Evolutionary conservation across 2,888 invertebrate genomes (phyloP).

Genomic region (Drosophila anomalipes): DNA sequence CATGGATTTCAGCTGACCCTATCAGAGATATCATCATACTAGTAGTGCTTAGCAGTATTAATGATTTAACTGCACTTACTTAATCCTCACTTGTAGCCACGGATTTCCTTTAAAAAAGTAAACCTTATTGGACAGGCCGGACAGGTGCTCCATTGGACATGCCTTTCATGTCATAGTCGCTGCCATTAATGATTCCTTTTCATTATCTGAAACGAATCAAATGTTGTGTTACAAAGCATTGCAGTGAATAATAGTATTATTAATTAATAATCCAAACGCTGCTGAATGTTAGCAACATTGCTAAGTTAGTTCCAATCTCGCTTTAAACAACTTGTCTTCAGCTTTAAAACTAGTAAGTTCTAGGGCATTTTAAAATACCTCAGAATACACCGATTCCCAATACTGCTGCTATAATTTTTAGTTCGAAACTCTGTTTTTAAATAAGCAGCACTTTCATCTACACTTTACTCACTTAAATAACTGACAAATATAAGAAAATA

Average conservation of each 20-base stretch:
- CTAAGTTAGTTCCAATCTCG: background rate
- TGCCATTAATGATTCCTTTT: background rate
- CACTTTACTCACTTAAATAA: conserved; percentile 23
- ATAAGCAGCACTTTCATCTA: conserved; percentile 24
- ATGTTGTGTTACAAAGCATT: background rate
- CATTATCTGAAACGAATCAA: background rate
- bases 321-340: background rate
- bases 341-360: background rate
- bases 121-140: background rate
- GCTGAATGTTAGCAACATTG: background rate
- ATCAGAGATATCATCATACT: conserved; percentile 57
- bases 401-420: conserved; percentile 22
- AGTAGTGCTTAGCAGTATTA: background rate
- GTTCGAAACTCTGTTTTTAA: background rate
- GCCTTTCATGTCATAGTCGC: background rate
- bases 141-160: background rate
- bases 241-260: background rate
- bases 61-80: no score
- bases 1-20: conserved; percentile 59
- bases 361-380: conserved; percentile 16
- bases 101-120: background rate
- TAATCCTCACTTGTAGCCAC: no score
- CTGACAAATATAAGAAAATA: background rate
- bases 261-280: background rate
- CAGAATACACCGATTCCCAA: background rate